Evolutionary conservation across 2,113 vertebrate species (phyloP).

Genomic region (Psittacara wagleri): DNA sequence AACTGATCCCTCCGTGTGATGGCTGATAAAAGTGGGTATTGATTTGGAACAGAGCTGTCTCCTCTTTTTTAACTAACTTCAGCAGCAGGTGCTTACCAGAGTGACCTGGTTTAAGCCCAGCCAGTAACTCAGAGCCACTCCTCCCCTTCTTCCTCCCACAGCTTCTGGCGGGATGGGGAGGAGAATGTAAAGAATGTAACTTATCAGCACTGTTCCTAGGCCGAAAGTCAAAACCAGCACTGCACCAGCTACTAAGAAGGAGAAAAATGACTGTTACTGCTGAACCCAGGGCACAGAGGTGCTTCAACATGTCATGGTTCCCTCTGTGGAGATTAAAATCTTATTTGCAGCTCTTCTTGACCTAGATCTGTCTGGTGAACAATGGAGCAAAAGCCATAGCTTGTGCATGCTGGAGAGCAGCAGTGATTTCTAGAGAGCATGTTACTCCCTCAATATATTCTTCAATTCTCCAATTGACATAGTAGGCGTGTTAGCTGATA

Average conservation of each 20-base stretch:
- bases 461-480: accelerated
- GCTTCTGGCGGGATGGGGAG: no score
- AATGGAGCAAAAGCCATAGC: background rate
- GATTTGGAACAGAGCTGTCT: background rate
- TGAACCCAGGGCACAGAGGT: background rate
- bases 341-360: background rate
- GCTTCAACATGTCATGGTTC: background rate
- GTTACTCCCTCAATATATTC: background rate
- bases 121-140: background rate
- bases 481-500: background rate
- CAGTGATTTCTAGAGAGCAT: background rate
- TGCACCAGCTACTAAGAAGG: no score
- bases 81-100: background rate
- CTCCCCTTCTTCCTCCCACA: background rate
- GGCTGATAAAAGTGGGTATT: background rate
- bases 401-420: background rate
- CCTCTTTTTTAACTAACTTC: background rate
- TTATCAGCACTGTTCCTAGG: no score
- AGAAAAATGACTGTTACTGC: background rate
- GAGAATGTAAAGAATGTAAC: no score
- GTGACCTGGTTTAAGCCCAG: background rate
- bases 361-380: background rate
- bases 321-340: background rate
- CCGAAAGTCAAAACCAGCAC: no score
- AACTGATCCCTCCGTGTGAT: background rate